Base-by-base conservation (phyloP, 1,140 invertebrate species). In the Helicoverpa zea region DNA sequence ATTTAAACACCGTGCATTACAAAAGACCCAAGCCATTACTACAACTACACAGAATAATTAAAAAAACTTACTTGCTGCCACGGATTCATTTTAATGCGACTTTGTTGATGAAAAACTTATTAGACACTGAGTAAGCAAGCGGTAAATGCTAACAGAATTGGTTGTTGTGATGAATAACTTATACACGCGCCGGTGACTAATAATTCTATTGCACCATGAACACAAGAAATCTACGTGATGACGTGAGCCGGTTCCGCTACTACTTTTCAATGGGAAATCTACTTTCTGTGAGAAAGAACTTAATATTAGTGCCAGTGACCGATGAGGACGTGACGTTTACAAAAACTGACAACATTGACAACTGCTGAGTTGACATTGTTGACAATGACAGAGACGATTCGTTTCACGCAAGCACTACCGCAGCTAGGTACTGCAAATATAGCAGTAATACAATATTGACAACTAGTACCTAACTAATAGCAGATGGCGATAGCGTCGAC, bases 61-160 rank as follows among this genome's bases (percentile, higher is more conserved):
- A 54, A 54, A 29, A n/a, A 18, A 72, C 68, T 72, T 72, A 72
- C 68, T 72, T 72, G 68, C 12, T 72, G 68, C 68, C 68, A 72
- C 68, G 68, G 68, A 72, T 72, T 72, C 68, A 72, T 72, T 72
- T 52, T 72, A 29, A 72, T 29, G 30, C 68, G 52, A 72, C 68
- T 72, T 54, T 30, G 4, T 72, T 29, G 23, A 10, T 72, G 16
- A 5, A 9, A 5, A 72, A 72, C 68, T 72, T 72, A 4, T 72
- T n/a, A 72, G 23, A 72, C 68, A 72, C 49, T 72, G 68, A 70
- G 18, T 23, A 7, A 70, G n/a, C 16, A 10, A 68, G 23, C 49
- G 14, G 49, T 51, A 29, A 30, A 29, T 10, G 49, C 23, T 12
- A 52, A 18, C 18, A 29, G 16, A 30, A 7, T 72, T 51, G 18